A percentile compares a stretch with the other conserved stretches of the same genome.
Conservation (phyloP, 2,888 invertebrate species). For the Belgica antarctica region DNA sequence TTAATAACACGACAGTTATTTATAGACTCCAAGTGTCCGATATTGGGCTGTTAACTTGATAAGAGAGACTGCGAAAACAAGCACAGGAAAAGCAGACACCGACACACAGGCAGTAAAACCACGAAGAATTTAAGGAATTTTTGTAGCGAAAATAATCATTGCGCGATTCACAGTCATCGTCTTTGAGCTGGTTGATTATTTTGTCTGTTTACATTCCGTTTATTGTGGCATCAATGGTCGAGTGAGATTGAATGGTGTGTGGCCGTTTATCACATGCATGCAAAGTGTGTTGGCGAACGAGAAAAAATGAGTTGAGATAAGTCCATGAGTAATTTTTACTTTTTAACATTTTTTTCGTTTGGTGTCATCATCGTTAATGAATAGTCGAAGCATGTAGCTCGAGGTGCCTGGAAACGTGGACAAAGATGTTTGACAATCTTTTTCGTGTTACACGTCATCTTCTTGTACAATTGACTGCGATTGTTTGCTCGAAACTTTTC, state of each 20-base stretch:
- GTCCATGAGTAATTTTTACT: constrained; percentile 18
- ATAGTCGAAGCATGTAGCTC: too few relatives aligned
- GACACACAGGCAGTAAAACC: too few relatives aligned
- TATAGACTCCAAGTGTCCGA: constrained; percentile 11
- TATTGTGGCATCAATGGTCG: constrained; percentile 17
- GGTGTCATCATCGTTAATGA: neutral
- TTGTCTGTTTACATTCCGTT: constrained; percentile 14
- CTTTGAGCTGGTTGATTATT: neutral
- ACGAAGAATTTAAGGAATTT: neutral
- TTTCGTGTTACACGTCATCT: too few relatives aligned
- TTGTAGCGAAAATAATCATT: neutral
- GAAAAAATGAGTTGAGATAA: neutral
- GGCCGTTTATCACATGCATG: constrained; percentile 3
- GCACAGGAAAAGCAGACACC: neutral
- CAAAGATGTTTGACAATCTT: too few relatives aligned
- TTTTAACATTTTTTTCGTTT: neutral
- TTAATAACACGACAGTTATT: neutral
- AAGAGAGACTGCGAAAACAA: too few relatives aligned
- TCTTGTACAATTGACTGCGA: too few relatives aligned
- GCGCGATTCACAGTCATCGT: too few relatives aligned
- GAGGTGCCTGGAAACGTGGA: too few relatives aligned
- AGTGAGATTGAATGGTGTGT: constrained; percentile 21
- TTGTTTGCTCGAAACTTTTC: neutral
- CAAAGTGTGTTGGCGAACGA: constrained; percentile 29
- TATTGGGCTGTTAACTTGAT: neutral